Percentiles rank a stretch among this genome's conserved stretches.
Conservation (phyloP, 2,113 vertebrate genomes). For the Irena cyanogastra region DNA sequence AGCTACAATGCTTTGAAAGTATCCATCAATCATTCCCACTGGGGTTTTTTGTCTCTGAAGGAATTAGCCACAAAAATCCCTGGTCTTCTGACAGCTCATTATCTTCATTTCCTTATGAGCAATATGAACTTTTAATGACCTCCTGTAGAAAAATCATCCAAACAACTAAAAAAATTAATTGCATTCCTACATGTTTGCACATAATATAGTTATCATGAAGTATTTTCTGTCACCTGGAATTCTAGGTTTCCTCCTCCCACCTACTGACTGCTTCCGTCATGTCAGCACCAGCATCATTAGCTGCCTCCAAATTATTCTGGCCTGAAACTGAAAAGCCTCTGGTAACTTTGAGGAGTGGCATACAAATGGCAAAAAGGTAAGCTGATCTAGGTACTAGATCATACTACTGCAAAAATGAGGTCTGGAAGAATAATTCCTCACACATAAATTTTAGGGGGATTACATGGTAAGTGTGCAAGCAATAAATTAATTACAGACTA, state of each 20-base stretch:
- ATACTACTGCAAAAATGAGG: not conserved
- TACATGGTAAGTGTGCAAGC: not conserved
- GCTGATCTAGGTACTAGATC: not conserved
- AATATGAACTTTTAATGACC: not conserved
- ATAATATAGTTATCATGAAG: not conserved
- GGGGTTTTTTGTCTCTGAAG: not conserved
- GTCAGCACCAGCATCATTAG: slow-evolving; percentile 85
- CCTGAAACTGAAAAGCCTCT: slow-evolving; percentile 80
- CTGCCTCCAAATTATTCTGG: slow-evolving; percentile 84
- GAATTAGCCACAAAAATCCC: not conserved
- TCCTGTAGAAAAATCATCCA: not conserved
- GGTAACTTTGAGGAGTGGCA: slow-evolving; percentile 29
- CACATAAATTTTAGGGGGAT: not conserved
- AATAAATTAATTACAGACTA: not conserved
- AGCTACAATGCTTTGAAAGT: not conserved
- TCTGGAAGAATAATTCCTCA: not conserved
- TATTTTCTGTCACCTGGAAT: not conserved
- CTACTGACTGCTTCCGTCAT: slow-evolving; percentile 85
- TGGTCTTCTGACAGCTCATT: not conserved
- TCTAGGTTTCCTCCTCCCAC: slow-evolving; percentile 80
- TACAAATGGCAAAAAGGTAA: slow-evolving; percentile 77
- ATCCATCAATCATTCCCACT: not conserved
- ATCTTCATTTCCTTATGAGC: not conserved
- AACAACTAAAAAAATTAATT: not conserved
- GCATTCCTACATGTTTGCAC: not conserved